Base-by-base conservation (phyloP, 2,888 invertebrate species). In the Neria commutata region DNA sequence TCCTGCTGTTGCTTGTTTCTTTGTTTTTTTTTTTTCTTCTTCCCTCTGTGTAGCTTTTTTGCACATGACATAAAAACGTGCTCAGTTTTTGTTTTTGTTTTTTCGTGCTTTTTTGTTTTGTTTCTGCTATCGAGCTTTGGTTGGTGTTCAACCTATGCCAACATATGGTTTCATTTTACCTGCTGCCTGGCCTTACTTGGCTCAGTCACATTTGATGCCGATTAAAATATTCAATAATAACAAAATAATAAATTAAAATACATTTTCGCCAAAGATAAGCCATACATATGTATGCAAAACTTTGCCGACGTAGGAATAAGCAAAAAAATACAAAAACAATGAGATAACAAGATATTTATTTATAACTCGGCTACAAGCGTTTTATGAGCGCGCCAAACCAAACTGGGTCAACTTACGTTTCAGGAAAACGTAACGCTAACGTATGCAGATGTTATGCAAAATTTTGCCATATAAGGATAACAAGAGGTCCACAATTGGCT, bases 61-160 rank as follows among this genome's bases (percentile, higher is more conserved):
- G 65, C 72, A 72, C 72, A 71, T 71, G 71, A 69, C 73, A 71
- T 65, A 67, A 69, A 71, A 71, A 73, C 71, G 73, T 72, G 71
- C 66, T 47, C 61, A 16, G 16, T 42, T n/a, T 26, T 17, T 48
- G 17, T 48, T 48, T 33, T 11, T 3, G 29, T 46, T 56, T n/a
- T 51, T 3, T 29, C 42, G 25, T 29, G 6, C 4, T 21, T 56
- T 52, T 54, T 56, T 17, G 45, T 47, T 29, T 51, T 47, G 53
- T 52, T 14, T 25, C 11, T 33, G n/a, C 19, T 26, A n/a, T 11
- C 29, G 17, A 23, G 56, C 50, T 51, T 40, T 37, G 51, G 47
- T 53, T 37, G 56, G 49, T 51, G 50, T 46, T 40, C 49, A 55
- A 55, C 34, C 42, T 54, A 61, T 23, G 54, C 49, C 42, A 54